These are phyloP conservation scores for Haliclona indistincta DNA, from an alignment of 37 sponge, comb jelly and placozoan genomes.

Conservation along the genomic window DNA sequence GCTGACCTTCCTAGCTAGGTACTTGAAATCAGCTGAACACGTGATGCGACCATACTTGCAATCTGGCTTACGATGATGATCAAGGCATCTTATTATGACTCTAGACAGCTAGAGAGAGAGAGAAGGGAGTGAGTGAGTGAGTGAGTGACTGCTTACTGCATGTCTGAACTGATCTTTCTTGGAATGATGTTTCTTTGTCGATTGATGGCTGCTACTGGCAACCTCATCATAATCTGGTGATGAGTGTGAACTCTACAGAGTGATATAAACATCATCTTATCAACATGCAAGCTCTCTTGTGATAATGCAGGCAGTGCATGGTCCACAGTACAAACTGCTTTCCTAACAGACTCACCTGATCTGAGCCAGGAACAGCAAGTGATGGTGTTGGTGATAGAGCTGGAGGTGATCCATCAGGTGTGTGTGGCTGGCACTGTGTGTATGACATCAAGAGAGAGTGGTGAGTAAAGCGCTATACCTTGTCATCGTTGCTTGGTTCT, in stretches of 20 bases:
- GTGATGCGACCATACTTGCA: slow-evolving; percentile 93
- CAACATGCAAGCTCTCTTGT: no score
- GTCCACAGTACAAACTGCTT: background rate
- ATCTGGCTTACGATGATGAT: slow-evolving; percentile 89
- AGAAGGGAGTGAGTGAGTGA: background rate
- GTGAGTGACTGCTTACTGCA: background rate
- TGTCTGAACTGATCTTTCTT: slow-evolving; percentile 8
- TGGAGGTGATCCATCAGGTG: slow-evolving; percentile 38
- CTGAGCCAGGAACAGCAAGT: background rate
- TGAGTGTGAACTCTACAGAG: background rate
- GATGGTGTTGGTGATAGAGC: background rate
- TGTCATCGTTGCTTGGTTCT: background rate
- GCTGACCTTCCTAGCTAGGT: slow-evolving; percentile 90
- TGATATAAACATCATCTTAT: no score
- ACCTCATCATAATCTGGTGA: background rate
- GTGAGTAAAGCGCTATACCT: background rate
- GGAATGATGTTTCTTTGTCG: no score
- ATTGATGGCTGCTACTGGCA: no score
- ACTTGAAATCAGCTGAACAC: slow-evolving; percentile 91
- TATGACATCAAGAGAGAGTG: background rate
- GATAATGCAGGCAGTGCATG: background rate
- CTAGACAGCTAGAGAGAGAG: slow-evolving; percentile 69
- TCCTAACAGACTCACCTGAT: background rate
- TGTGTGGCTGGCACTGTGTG: slow-evolving; percentile 10
- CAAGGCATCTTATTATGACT: slow-evolving; percentile 75